Conservation (phyloP, 2,113 vertebrate species). For the Pterocles orientalis region DNA sequence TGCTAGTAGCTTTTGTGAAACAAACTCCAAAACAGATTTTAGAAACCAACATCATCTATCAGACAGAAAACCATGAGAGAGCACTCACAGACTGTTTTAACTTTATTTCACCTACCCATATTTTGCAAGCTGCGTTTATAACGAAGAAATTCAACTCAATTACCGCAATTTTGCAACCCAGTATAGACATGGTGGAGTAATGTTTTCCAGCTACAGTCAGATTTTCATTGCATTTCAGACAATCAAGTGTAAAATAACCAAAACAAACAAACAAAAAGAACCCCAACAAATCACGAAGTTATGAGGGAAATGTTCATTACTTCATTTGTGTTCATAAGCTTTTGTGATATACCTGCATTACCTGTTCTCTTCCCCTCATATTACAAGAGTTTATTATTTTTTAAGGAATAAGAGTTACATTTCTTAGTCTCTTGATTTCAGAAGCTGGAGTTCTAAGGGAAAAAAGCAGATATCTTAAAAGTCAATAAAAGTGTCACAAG, state of each 20-base stretch:
- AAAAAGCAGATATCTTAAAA: not conserved
- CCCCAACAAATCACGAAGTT: not conserved
- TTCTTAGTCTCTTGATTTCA: not conserved
- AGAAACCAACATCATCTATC: not conserved
- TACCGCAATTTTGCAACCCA: not conserved
- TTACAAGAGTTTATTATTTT: not conserved
- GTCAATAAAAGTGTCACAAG: not conserved
- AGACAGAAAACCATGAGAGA: not conserved
- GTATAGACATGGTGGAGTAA: not conserved
- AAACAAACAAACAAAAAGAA: not conserved
- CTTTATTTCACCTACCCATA: not conserved
- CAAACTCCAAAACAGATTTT: not conserved
- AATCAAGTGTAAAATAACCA: not conserved
- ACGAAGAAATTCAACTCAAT: not conserved
- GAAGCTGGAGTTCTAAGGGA: not conserved
- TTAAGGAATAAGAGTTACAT: not conserved
- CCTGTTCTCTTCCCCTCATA: not conserved
- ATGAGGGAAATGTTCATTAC: not conserved
- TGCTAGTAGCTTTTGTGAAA: not conserved
- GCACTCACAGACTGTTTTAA: not conserved
- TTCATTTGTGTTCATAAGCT: not conserved
- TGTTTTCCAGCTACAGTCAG: not conserved
- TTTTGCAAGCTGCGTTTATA: not conserved
- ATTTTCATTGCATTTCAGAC: not conserved
- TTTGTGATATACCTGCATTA: not conserved